These are phyloP conservation scores for Zeugodacus cucurbitae DNA, from an alignment of 1,140 invertebrate species.

Conservation along the genomic window DNA sequence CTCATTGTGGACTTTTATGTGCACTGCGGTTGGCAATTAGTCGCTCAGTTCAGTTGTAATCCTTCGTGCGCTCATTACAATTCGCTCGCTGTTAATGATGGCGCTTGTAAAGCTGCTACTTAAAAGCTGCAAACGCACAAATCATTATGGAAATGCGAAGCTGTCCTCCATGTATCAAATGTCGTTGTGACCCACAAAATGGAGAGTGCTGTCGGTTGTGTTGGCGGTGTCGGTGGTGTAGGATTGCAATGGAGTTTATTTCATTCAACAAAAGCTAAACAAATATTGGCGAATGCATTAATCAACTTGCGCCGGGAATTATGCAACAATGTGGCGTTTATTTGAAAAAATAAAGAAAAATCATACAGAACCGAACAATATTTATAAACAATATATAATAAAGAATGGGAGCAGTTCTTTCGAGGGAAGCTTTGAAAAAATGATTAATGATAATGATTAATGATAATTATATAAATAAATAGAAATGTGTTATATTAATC, in stretches of 20 bases:
- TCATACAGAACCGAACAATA: background rate
- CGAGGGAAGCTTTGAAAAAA: no score
- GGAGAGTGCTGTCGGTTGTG: background rate
- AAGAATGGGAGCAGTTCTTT: background rate
- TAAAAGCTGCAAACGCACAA: constrained; percentile 21
- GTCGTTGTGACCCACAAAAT: constrained; percentile 11
- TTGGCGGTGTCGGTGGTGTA: background rate
- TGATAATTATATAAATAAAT: no score
- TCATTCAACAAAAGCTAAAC: constrained; percentile 19
- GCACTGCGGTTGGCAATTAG: constrained; percentile 21
- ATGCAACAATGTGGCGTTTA: background rate
- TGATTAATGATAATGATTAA: no score
- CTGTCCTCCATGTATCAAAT: constrained; percentile 2
- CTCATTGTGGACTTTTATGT: background rate
- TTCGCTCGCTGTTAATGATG: constrained; percentile 5
- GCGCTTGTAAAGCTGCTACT: background rate
- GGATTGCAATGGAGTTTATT: background rate
- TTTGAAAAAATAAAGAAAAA: background rate
- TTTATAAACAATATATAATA: background rate
- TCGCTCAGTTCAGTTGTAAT: constrained; percentile 5
- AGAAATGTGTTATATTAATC: no score
- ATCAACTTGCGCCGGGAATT: constrained; percentile 7
- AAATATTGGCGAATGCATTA: constrained; percentile 35
- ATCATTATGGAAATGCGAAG: constrained; percentile 29
- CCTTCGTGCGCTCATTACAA: constrained; percentile 23